Evolutionary conservation across 2,888 invertebrate species (phyloP).

Genomic region (Rhagonycha fulva): DNA sequence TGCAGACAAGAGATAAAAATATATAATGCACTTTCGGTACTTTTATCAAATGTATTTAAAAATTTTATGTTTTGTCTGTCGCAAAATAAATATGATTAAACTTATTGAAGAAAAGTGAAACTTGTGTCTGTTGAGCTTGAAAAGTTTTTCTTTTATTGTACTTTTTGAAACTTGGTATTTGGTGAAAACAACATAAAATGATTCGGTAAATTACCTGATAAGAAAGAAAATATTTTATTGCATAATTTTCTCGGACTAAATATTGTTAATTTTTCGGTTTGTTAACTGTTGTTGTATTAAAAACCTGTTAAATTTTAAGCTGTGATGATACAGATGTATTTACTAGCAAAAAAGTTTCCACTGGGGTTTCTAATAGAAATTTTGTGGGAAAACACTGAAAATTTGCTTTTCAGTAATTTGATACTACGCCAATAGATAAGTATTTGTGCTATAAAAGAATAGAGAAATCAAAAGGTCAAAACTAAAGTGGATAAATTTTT

Average conservation of each 20-base stretch:
- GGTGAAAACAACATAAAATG: constrained; percentile 15
- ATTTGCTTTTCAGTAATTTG: neutral
- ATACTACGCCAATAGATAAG: neutral
- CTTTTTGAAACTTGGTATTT: neutral
- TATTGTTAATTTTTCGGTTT: neutral
- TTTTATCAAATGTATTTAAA: neutral
- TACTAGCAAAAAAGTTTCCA: neutral
- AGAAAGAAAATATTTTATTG: neutral
- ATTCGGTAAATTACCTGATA: neutral
- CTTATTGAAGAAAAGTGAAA: constrained; percentile 14
- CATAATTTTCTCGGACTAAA: neutral
- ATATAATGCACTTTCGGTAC: neutral
- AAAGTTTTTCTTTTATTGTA: constrained; percentile 14
- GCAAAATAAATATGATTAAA: neutral
- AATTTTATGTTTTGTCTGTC: neutral
- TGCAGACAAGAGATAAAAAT: neutral
- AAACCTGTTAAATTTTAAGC: neutral
- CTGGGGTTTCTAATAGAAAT: neutral
- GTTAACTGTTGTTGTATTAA: too few species aligned
- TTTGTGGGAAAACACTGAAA: neutral
- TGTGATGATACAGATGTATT: neutral
- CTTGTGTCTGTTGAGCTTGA: constrained; percentile 3
- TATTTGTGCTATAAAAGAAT: neutral
- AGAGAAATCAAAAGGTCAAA: neutral
- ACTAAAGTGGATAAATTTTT: neutral